phyloP scores from a whole-genome alignment of 1,140 invertebrate genomes.

The Melanaphis sacchari region DNA sequence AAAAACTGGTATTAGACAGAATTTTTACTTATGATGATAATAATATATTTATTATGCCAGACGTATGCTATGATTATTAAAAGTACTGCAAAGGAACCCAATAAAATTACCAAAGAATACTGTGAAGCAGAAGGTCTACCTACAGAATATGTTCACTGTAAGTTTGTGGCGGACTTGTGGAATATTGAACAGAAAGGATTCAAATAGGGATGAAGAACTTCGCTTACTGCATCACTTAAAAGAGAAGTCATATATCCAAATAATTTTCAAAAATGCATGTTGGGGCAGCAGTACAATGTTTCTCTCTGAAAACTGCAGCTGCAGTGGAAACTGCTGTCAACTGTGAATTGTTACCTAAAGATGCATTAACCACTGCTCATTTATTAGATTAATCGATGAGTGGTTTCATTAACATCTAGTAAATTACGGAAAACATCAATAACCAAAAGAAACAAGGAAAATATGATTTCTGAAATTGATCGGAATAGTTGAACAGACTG shows the following conservation, averaged over 20 bases:
- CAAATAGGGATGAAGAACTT: conserved; percentile 14
- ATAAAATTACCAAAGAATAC: background rate
- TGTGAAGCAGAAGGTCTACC: conserved; percentile 19
- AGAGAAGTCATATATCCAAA: background rate
- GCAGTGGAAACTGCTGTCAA: conserved; percentile 37
- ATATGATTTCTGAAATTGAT: background rate
- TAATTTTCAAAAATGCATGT: conserved; percentile 49
- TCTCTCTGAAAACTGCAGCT: conserved; percentile 46
- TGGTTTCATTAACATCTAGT: background rate
- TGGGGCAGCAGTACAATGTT: conserved; percentile 35
- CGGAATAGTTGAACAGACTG: background rate
- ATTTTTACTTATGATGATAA: conserved; percentile 1
- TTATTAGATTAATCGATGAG: conserved; percentile 31
- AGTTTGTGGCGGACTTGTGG: background rate
- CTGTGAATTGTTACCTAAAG: conserved; percentile 15
- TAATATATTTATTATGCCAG: conserved; percentile 15
- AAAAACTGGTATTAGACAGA: conserved; percentile 27
- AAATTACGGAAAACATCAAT: conserved; percentile 47
- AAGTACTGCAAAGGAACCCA: background rate
- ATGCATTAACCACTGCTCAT: conserved; percentile 42
- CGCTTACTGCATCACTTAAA: conserved; percentile 23
- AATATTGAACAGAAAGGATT: conserved; percentile 18
- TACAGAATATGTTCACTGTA: background rate
- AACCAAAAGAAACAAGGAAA: conserved; percentile 43
- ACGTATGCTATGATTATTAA: conserved; percentile 36